Percentiles rank a stretch among this genome's conserved stretches.
Evolutionary conservation across 2,113 vertebrate genomes (phyloP).

Genomic region (Sander vitreus): DNA sequence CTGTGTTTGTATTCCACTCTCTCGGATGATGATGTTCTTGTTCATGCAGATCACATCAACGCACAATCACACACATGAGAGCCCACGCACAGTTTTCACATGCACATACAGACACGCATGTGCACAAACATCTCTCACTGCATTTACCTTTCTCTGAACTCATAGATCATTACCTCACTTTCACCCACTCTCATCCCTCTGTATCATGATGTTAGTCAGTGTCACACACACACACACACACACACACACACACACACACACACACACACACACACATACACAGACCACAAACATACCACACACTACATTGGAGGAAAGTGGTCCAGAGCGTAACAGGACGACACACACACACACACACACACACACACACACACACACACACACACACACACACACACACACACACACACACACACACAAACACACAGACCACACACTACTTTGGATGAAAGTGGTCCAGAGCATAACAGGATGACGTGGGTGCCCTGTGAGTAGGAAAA

Average conservation of each 20-base stretch:
- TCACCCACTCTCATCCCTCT: conserved; percentile 48
- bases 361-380: background rate
- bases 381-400: conserved; percentile 26
- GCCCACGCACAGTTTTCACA: conserved; percentile 23
- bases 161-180: conserved; percentile 50
- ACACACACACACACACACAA: conserved; percentile 22
- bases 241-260: no score
- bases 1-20: conserved; percentile 5
- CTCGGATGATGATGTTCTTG: conserved; percentile 25
- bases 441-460: conserved; percentile 54
- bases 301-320: no score
- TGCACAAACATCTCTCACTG: conserved; percentile 2
- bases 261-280: conserved; percentile 5
- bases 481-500: conserved; percentile 54
- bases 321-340: no score
- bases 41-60: conserved; percentile 51
- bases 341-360: background rate
- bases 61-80: background rate
- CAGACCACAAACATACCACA: no score
- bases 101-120: background rate
- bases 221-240: background rate
- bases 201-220: conserved; percentile 37
- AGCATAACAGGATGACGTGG: conserved; percentile 32
- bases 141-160: conserved; percentile 60
- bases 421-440: conserved; percentile 8